A percentile compares a stretch with the other conserved stretches of the same genome.
These are phyloP conservation scores for Nasua narica DNA, from an alignment of 2,797 vertebrate genomes.

Conservation along the genomic window DNA sequence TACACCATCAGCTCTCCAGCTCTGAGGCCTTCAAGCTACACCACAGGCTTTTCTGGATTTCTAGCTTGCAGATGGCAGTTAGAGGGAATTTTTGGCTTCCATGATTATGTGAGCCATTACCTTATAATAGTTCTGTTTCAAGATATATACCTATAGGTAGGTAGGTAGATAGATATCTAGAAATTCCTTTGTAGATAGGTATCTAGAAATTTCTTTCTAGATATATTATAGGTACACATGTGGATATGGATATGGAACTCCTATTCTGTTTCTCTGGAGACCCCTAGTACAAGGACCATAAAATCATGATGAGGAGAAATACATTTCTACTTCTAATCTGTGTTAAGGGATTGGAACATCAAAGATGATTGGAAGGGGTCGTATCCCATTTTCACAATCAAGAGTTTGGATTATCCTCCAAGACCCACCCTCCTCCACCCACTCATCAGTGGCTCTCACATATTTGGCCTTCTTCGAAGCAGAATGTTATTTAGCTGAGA, in stretches of 20 bases:
- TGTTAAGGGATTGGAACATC: not conserved
- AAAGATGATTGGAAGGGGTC: not conserved
- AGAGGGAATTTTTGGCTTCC: not conserved
- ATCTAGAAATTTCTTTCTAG: not conserved
- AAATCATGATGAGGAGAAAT: not conserved
- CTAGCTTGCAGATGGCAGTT: not conserved
- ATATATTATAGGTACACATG: not conserved
- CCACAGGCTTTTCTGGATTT: not conserved
- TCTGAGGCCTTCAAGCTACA: not conserved
- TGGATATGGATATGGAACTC: not conserved
- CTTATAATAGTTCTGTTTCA: not conserved
- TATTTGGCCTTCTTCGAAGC: not conserved
- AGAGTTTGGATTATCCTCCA: not conserved
- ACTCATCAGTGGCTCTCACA: not conserved
- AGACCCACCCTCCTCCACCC: not conserved
- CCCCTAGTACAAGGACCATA: not conserved
- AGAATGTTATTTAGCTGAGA: not conserved
- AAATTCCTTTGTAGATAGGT: not conserved
- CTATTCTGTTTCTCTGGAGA: not conserved
- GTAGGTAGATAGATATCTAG: not conserved
- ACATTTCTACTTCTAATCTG: not conserved
- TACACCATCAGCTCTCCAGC: not conserved
- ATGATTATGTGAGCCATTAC: not conserved
- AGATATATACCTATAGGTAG: not conserved
- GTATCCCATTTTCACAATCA: not conserved